Evolutionary conservation across 2,113 vertebrate genomes (phyloP).

Genomic region (Leuciscus idus): DNA sequence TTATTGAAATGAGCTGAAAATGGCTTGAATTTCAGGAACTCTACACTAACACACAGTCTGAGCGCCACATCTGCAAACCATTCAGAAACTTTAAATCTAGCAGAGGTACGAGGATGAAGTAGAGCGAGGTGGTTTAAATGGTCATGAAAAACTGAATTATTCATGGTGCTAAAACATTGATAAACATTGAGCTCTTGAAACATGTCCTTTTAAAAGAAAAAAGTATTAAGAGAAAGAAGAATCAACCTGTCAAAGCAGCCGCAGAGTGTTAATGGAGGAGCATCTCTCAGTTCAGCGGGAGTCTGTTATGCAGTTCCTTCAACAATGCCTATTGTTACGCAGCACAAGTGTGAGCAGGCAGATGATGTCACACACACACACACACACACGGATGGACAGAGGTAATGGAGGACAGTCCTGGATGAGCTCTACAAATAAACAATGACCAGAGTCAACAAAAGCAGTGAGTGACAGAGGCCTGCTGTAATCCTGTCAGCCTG

Average conservation of each 20-base stretch:
- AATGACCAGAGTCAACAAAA: conserved; percentile 44
- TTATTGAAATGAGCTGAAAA: too few relatives aligned
- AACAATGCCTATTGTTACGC: neutral
- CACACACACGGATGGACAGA: too few relatives aligned
- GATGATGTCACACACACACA: neutral
- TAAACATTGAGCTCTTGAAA: neutral
- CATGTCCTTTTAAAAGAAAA: neutral
- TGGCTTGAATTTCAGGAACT: too few relatives aligned
- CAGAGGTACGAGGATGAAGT: too few relatives aligned
- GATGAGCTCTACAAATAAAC: conserved; percentile 39
- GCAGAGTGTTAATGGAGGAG: neutral
- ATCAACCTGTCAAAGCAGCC: neutral
- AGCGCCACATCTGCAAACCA: rapidly evolving
- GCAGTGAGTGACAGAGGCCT: conserved; percentile 34
- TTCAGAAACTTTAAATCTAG: too few relatives aligned
- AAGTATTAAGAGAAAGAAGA: neutral
- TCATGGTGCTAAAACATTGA: neutral
- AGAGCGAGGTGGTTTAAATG: too few relatives aligned
- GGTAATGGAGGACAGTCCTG: conserved; percentile 18
- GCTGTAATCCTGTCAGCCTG: conserved; percentile 54
- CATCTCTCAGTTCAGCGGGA: neutral
- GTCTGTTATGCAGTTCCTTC: neutral
- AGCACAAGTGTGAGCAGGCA: neutral
- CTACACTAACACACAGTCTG: too few relatives aligned
- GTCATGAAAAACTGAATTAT: too few relatives aligned